Evolutionary conservation across 30 jellyfish, hydroid and myxozoan species (phyloP).

Genomic region (Aurelia coerulea): DNA sequence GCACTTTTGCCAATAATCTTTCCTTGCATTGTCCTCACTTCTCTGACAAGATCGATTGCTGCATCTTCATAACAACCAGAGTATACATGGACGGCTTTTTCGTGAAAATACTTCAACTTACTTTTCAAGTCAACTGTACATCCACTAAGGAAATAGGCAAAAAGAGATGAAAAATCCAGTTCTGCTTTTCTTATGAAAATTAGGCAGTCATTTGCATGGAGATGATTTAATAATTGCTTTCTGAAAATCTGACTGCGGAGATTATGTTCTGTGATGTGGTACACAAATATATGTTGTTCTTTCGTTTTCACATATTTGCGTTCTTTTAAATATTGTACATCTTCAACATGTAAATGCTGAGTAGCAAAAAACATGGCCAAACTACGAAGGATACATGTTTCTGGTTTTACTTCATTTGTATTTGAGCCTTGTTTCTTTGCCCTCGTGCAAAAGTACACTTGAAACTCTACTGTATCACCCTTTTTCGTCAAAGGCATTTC

Average conservation of each 20-base stretch:
- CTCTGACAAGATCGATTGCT: slow-evolving; percentile 38
- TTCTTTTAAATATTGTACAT: slow-evolving; percentile 16
- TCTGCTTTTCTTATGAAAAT: slow-evolving; percentile 32
- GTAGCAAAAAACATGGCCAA: slow-evolving; percentile 50
- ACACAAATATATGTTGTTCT: slow-evolving; percentile 30
- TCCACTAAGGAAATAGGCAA: slow-evolving; percentile 37
- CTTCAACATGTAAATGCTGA: slow-evolving; percentile 50
- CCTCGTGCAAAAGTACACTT: slow-evolving; percentile 67
- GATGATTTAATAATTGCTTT: slow-evolving; percentile 35
- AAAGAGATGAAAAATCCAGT: slow-evolving; percentile 21
- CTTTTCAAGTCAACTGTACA: slow-evolving; percentile 53
- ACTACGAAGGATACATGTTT: slow-evolving; percentile 50
- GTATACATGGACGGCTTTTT: slow-evolving; percentile 37
- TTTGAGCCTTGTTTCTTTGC: slow-evolving; percentile 29
- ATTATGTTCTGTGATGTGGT: slow-evolving; percentile 52
- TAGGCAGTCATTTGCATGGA: slow-evolving; percentile 10
- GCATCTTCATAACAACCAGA: slow-evolving; percentile 50
- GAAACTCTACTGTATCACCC: background rate
- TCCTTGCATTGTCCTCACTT: slow-evolving; percentile 39
- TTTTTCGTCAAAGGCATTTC: too few relatives aligned
- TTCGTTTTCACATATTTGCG: background rate
- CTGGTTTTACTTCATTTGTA: slow-evolving; percentile 31
- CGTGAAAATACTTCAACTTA: slow-evolving; percentile 40
- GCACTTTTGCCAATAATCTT: background rate
- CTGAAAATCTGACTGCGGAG: slow-evolving; percentile 61